phyloP scores from a whole-genome alignment of 2,797 vertebrate genomes.

The Merluccius polli region DNA sequence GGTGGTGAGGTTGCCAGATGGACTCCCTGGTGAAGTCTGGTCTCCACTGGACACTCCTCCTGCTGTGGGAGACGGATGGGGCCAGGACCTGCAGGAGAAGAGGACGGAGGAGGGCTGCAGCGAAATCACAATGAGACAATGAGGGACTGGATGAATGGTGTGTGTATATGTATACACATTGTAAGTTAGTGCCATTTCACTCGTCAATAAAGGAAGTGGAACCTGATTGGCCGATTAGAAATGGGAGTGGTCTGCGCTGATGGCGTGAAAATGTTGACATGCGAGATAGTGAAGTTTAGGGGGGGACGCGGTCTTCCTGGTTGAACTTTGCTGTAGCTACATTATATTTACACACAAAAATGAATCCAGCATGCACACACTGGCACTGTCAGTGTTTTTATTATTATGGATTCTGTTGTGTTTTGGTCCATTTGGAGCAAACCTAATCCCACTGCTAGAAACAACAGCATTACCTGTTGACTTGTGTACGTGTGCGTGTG shows the following conservation, averaged over 20 bases:
- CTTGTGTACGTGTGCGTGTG: slow-evolving; percentile 11
- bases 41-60: not conserved
- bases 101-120: no score
- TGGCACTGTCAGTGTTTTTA: slow-evolving; percentile 19
- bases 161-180: no score
- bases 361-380: not conserved
- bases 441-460: slow-evolving; percentile 30
- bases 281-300: not conserved
- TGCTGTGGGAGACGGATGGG: no score
- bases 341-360: not conserved
- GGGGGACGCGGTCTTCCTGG: no score
- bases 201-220: no score
- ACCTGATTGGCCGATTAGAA: not conserved
- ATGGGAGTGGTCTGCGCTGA: not conserved
- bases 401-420: slow-evolving; percentile 29
- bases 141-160: no score
- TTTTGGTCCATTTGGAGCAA: slow-evolving; percentile 53
- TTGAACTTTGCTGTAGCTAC: no score
- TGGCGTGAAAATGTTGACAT: no score
- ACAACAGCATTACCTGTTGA: slow-evolving; percentile 17
- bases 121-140: no score
- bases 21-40: not conserved
- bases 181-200: no score
- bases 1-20: not conserved
- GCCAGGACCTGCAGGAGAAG: no score